Percentiles rank a stretch among this genome's conserved stretches.
Conservation (phyloP, 2,888 invertebrate species). For the Zonitis immaculata region DNA sequence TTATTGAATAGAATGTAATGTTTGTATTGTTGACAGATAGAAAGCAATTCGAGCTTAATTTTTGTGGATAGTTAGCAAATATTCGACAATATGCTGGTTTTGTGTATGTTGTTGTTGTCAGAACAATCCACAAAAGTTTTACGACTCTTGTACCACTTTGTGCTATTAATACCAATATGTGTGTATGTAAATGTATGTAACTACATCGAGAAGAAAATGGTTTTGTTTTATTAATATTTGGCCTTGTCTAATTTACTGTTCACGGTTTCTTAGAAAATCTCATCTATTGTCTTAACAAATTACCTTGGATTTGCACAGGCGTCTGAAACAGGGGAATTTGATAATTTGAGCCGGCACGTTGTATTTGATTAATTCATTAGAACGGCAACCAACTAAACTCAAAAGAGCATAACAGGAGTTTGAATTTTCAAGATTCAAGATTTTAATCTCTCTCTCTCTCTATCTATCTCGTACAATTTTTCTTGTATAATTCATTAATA, state of each 20-base stretch:
- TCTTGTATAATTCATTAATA: too few relatives aligned
- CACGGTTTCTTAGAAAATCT: not conserved
- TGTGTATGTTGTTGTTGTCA: not conserved
- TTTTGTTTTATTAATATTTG: not conserved
- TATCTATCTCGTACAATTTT: too few relatives aligned
- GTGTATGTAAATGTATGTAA: not conserved
- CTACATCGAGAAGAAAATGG: not conserved
- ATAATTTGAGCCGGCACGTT: not conserved
- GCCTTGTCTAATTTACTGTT: not conserved
- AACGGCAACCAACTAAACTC: not conserved
- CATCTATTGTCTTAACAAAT: not conserved
- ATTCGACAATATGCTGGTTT: not conserved
- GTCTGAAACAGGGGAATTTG: not conserved
- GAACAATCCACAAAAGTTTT: not conserved
- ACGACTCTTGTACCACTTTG: not conserved
- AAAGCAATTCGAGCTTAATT: too few relatives aligned
- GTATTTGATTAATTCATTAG: slow-evolving; percentile 1
- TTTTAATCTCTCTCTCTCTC: not conserved
- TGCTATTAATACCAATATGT: too few relatives aligned
- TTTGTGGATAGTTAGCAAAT: not conserved
- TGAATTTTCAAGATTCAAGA: not conserved
- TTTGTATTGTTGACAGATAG: too few relatives aligned
- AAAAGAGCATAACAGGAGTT: not conserved
- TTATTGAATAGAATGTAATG: too few relatives aligned
- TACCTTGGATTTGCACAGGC: not conserved